phyloP scores from a whole-genome alignment of 1,140 invertebrate species.

The Zaprionus kolodkinae region DNA sequence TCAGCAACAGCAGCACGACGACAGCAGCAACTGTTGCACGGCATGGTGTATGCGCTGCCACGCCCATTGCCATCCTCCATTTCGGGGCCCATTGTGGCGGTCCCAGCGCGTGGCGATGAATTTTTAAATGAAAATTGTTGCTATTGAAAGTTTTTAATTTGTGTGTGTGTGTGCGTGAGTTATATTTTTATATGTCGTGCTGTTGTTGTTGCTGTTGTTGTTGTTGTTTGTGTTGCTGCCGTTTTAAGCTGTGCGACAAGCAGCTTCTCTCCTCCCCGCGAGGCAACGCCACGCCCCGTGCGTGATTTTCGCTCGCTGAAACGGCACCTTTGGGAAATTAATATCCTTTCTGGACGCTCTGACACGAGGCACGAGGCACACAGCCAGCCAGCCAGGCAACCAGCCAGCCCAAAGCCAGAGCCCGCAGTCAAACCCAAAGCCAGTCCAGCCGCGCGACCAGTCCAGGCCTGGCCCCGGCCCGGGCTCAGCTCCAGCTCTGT shows the following conservation, averaged over 20 bases:
- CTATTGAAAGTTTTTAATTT: slow-evolving; percentile 83
- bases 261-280: background rate
- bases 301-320: slow-evolving; percentile 76
- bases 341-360: slow-evolving; percentile 74
- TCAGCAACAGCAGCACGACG: slow-evolving; percentile 37
- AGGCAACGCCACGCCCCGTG: slow-evolving; percentile 8
- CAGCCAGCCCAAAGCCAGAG: slow-evolving; percentile 7
- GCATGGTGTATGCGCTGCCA: background rate
- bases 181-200: slow-evolving; percentile 71
- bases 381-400: background rate
- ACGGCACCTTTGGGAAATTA: slow-evolving; percentile 83
- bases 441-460: slow-evolving; percentile 14
- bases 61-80: slow-evolving; percentile 4
- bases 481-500: background rate
- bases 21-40: slow-evolving; percentile 18
- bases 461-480: slow-evolving; percentile 8
- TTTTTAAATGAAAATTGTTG: slow-evolving; percentile 82
- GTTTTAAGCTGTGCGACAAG: slow-evolving; percentile 46
- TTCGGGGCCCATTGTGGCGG: slow-evolving; percentile 38
- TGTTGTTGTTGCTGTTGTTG: slow-evolving; percentile 49
- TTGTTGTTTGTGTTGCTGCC: slow-evolving; percentile 2
- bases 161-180: slow-evolving; percentile 65
- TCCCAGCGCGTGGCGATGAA: slow-evolving; percentile 73
- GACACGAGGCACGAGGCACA: slow-evolving; percentile 49
- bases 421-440: slow-evolving; percentile 11